A percentile compares a stretch with the other conserved stretches of the same genome.
These are phyloP conservation scores for Clarias magur DNA, from an alignment of 2,113 vertebrate genomes.

Conservation along the genomic window DNA sequence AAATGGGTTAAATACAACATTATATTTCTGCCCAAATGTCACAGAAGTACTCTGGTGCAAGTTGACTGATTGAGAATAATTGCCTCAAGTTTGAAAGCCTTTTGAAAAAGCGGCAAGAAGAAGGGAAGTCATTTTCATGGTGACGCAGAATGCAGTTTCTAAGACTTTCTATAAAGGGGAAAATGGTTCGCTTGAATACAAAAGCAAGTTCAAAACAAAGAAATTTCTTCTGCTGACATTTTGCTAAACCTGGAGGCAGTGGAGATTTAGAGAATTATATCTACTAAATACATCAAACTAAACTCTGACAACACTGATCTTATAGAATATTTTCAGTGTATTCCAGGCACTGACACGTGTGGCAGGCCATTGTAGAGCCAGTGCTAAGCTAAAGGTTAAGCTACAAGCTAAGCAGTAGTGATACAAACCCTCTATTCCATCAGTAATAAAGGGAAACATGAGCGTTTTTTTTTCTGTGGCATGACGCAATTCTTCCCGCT, in stretches of 20 bases:
- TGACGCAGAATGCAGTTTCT: background rate
- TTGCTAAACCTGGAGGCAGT: constrained; percentile 47
- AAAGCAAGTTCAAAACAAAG: constrained; percentile 19
- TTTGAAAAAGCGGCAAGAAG: constrained; percentile 35
- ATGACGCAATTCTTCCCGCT: no score
- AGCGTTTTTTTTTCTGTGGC: no score
- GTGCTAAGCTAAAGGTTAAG: no score
- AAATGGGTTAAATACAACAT: constrained; percentile 48
- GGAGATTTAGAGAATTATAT: constrained; percentile 59
- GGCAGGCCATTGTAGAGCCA: no score
- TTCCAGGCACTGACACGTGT: no score
- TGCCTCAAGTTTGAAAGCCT: constrained; percentile 41
- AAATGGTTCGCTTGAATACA: background rate
- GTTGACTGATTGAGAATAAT: constrained; percentile 47
- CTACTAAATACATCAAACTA: constrained; percentile 58
- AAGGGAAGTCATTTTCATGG: background rate
- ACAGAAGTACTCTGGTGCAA: constrained; percentile 22
- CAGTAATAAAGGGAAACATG: no score
- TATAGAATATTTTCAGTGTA: constrained; percentile 25
- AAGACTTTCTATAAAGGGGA: background rate
- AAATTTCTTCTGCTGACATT: constrained; percentile 39
- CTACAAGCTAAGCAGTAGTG: no score
- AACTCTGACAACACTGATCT: constrained; percentile 44
- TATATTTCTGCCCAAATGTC: constrained; percentile 26
- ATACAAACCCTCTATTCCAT: no score